Conservation (phyloP, 1,140 invertebrate genomes). For the Paraescarpia echinospica region DNA sequence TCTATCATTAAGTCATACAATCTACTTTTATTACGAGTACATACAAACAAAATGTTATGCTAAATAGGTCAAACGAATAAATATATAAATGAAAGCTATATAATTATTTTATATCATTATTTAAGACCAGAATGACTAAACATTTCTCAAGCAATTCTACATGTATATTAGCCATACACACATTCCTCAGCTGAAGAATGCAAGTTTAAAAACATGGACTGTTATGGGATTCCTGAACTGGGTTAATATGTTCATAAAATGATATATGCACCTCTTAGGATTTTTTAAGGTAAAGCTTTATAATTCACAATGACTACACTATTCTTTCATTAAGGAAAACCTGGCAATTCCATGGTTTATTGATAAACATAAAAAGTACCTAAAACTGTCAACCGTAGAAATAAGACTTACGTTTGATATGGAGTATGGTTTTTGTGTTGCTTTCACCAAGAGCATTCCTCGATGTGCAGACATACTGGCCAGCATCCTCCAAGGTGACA, state of each 20-base stretch:
- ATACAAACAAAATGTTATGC: too few species aligned
- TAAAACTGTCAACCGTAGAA: background rate
- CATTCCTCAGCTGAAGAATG: background rate
- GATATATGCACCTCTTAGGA: background rate
- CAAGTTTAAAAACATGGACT: too few species aligned
- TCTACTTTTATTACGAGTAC: too few species aligned
- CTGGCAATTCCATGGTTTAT: background rate
- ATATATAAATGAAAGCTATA: too few species aligned
- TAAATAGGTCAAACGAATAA: too few species aligned
- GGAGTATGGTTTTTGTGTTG: constrained; percentile 66
- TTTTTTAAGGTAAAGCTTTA: too few species aligned
- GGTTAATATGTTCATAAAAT: background rate
- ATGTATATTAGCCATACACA: too few species aligned
- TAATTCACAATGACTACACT: background rate
- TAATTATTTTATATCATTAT: too few species aligned
- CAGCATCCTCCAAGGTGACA: constrained; percentile 82
- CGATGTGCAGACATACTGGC: constrained; percentile 88
- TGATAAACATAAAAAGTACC: background rate
- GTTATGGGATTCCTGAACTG: too few species aligned
- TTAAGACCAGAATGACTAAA: too few species aligned
- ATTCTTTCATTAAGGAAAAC: background rate
- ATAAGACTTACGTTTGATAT: constrained; percentile 24
- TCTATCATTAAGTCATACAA: too few species aligned
- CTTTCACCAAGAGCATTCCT: constrained; percentile 89
- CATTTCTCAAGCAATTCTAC: too few species aligned